These are phyloP conservation scores for Rhodeus uyekii DNA, from an alignment of 2,797 vertebrate genomes.

Conservation along the genomic window DNA sequence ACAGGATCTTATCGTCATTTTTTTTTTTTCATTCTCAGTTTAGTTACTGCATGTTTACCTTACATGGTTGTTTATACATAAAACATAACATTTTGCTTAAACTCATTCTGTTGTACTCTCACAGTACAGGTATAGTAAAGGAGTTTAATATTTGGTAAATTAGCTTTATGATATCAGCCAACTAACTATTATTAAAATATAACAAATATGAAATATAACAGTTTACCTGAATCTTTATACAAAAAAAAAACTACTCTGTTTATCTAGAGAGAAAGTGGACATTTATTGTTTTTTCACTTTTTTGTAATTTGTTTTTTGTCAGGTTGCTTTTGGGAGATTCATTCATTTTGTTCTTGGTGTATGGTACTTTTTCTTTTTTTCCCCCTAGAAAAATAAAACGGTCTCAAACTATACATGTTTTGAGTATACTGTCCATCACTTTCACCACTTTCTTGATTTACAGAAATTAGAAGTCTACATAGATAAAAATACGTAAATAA, in stretches of 20 bases:
- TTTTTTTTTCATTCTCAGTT: slow-evolving; percentile 47
- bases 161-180: slow-evolving; percentile 69
- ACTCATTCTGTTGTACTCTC: slow-evolving; percentile 57
- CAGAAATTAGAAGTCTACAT: neutral
- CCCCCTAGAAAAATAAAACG: slow-evolving; percentile 72
- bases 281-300: slow-evolving; percentile 63
- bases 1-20: slow-evolving; percentile 50
- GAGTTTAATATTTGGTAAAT: slow-evolving; percentile 62
- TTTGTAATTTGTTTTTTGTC: slow-evolving; percentile 58
- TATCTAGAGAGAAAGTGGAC: slow-evolving; percentile 63
- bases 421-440: neutral
- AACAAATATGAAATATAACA: slow-evolving; percentile 61
- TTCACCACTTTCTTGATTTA: neutral
- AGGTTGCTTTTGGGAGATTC: slow-evolving; percentile 52
- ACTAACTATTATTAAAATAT: slow-evolving; percentile 73
- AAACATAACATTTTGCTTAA: slow-evolving; percentile 29
- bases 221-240: slow-evolving; percentile 60
- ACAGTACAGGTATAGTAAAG: slow-evolving; percentile 47
- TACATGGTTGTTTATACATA: slow-evolving; percentile 48
- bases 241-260: slow-evolving; percentile 19
- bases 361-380: slow-evolving; percentile 66
- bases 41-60: slow-evolving; percentile 61
- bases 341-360: slow-evolving; percentile 64
- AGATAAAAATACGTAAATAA: neutral
- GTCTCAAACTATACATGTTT: slow-evolving; percentile 60